phyloP scores from a whole-genome alignment of 2,797 vertebrate species.

The Hybognathus amarus region DNA sequence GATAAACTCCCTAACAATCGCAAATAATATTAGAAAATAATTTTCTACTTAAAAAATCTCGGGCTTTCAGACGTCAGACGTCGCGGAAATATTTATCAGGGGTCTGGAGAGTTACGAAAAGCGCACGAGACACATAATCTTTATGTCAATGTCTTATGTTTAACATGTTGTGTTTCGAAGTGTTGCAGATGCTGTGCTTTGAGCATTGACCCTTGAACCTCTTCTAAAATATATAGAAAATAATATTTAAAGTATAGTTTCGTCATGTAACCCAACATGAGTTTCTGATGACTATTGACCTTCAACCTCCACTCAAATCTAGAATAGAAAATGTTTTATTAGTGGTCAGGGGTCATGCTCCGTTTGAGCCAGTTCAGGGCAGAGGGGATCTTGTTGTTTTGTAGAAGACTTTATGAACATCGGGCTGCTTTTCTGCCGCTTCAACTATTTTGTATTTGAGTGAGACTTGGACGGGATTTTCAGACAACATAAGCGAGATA shows the following conservation, averaged over 20 bases:
- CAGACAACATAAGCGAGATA: neutral
- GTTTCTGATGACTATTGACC: neutral
- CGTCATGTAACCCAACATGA: too few relatives aligned
- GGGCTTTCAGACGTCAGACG: neutral
- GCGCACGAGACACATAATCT: neutral
- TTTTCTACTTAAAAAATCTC: neutral
- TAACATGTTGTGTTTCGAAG: neutral
- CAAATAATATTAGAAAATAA: too few relatives aligned
- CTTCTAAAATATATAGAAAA: neutral
- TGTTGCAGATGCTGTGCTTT: neutral
- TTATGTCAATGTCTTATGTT: neutral
- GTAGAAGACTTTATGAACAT: constrained; percentile 2
- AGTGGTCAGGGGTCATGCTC: neutral
- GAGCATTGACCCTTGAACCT: neutral
- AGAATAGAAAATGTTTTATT: neutral
- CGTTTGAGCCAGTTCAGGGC: neutral
- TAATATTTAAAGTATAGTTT: neutral
- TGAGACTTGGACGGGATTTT: neutral
- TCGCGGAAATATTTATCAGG: neutral
- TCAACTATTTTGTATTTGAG: neutral
- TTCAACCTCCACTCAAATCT: neutral
- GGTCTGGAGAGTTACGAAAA: neutral
- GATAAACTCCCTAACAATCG: neutral
- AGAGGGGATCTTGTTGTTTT: constrained; percentile 3
- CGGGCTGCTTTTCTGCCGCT: neutral